These are phyloP conservation scores for Phyllotreta cruciferae DNA, from an alignment of 2,888 invertebrate species.

Conservation along the genomic window DNA sequence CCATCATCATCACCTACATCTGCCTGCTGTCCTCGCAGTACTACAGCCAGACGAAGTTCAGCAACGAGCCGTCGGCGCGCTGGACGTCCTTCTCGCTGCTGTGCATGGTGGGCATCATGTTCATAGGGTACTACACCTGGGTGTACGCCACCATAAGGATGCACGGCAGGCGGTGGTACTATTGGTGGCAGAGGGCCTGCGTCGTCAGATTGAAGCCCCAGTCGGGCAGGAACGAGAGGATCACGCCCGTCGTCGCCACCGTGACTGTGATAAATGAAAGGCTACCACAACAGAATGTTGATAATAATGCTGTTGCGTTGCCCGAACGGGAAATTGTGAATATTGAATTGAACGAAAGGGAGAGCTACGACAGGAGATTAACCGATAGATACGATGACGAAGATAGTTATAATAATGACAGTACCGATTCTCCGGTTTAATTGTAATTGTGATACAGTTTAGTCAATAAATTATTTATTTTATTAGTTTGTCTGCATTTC, in stretches of 20 bases:
- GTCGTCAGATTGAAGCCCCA: slow-evolving; percentile 56
- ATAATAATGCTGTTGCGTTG: too few relatives aligned
- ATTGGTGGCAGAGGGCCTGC: slow-evolving; percentile 65
- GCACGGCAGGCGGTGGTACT: slow-evolving; percentile 63
- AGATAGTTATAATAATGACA: too few relatives aligned
- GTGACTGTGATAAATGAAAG: slow-evolving; percentile 3
- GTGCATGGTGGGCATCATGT: slow-evolving; percentile 61
- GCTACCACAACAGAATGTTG: background rate
- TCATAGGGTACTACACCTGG: slow-evolving; percentile 64
- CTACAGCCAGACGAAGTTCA: slow-evolving; percentile 61
- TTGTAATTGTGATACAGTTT: too few relatives aligned
- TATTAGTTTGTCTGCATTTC: too few relatives aligned
- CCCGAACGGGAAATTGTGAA: too few relatives aligned
- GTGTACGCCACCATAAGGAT: slow-evolving; percentile 61
- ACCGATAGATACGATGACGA: too few relatives aligned
- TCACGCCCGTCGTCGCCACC: background rate
- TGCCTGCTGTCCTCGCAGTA: slow-evolving; percentile 63
- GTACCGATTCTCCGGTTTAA: too few relatives aligned
- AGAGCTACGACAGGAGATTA: too few relatives aligned
- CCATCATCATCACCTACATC: slow-evolving; percentile 62
- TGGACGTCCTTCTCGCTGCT: slow-evolving; percentile 62
- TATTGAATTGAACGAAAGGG: too few relatives aligned
- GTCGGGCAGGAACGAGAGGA: background rate
- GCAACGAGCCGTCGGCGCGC: slow-evolving; percentile 60
- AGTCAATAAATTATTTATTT: too few relatives aligned